Evolutionary conservation across 2,888 invertebrate species (phyloP), one percentile per base, ranked within the genome.

Genomic region (Dermolepida albohirtum): DNA sequence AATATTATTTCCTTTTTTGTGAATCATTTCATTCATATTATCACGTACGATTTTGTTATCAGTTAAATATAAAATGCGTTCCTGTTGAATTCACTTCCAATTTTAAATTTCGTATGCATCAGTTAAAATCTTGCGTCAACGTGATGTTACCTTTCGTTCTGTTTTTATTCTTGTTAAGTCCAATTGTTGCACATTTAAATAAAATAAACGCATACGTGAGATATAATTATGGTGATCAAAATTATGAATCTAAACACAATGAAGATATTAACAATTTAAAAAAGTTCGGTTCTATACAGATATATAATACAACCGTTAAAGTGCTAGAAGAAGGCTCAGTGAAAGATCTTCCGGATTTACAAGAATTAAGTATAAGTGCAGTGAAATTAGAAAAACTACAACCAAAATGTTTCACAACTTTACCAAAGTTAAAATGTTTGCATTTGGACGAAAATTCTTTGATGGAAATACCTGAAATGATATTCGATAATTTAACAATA

Each of bases 171-270:
- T 5, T 6, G 1, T 1, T 34, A 7, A 34, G 34, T 34, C 1
- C 34, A 5, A 34, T 10, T 10, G 6, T 2, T 22, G 44, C 43
- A 5, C 22, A 29, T n/a, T 12, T 44, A 12, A 12, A 11, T 12
- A 44, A 59, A 2, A 44, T 59, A 27, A 59, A 59, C 59, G 59
- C 16, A 10, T 29, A 14, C n/a, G 57, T 40, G n/a, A 41, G 41
- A 27, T 12, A 44, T 44, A 27, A 59, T 39, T 6, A 44, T 17
- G 27, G 29, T 14, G 27, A 29, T 39, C 41, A 44, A 12, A 40
- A 51, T n/a, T 64, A 49, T 40, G 40, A 47, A 40, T n/a, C 17
- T 7, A 16, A 51, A 10, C 40, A 17, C 16, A 17, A 27, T 14
- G 27, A 34, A 12, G 34, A 50, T 0, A 50, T 64, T 7, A 29